Evolutionary conservation across 1,140 invertebrate genomes (phyloP).

Genomic region (Euschistus heros): DNA sequence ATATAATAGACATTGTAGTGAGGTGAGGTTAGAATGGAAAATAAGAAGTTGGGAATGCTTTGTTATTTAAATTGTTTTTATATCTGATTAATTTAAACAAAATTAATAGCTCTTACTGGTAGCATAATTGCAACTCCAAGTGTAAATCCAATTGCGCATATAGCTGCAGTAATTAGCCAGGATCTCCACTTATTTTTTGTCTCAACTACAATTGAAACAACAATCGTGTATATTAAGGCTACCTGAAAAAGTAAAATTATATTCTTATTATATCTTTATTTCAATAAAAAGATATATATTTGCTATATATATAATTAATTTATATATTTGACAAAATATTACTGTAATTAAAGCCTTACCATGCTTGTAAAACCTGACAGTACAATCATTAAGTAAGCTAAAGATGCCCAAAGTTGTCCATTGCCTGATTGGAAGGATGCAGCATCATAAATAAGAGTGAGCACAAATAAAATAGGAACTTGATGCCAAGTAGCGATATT

Average conservation of each 20-base stretch:
- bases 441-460: slow-evolving; percentile 39
- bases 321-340: background rate
- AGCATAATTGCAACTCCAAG: slow-evolving; percentile 33
- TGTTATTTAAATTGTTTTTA: too few relatives aligned
- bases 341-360: slow-evolving; percentile 34
- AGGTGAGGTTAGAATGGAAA: too few relatives aligned
- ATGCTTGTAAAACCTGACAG: slow-evolving; percentile 40
- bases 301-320: background rate
- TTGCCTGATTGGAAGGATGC: slow-evolving; percentile 31
- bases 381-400: slow-evolving; percentile 36
- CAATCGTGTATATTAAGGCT: slow-evolving; percentile 38
- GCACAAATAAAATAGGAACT: slow-evolving; percentile 36
- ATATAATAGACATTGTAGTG: too few relatives aligned
- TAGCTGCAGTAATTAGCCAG: slow-evolving; percentile 35
- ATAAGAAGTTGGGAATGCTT: too few relatives aligned
- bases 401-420: slow-evolving; percentile 35
- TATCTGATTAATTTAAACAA: too few relatives aligned
- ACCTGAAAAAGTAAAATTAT: slow-evolving; percentile 32
- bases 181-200: slow-evolving; percentile 35
- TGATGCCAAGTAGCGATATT: slow-evolving; percentile 17
- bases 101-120: slow-evolving; percentile 29
- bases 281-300: too few relatives aligned
- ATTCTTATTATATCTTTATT: background rate
- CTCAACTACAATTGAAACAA: slow-evolving; percentile 37
- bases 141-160: slow-evolving; percentile 34